A percentile compares a stretch with the other conserved stretches of the same genome.
Evolutionary conservation across 2,888 invertebrate genomes (phyloP).

Genomic region (Trachelus tabidus): DNA sequence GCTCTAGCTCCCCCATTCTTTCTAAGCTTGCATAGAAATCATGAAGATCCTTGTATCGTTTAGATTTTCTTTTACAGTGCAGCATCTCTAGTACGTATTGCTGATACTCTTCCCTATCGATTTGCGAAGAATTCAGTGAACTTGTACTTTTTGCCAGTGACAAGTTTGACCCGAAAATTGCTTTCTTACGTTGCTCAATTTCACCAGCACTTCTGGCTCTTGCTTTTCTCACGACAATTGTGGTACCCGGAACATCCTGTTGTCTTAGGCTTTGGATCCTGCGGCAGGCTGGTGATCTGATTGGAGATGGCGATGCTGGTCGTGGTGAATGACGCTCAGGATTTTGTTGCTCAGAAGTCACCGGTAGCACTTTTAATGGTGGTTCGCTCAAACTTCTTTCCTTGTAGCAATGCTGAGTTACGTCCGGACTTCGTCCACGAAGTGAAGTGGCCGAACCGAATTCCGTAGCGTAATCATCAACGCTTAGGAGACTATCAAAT

Average conservation of each 20-base stretch:
- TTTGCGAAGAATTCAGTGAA: slow-evolving; percentile 64
- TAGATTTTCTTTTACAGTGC: slow-evolving; percentile 77
- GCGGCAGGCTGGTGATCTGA: slow-evolving; percentile 76
- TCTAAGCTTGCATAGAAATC: slow-evolving; percentile 88
- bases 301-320: slow-evolving; percentile 71
- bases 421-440: slow-evolving; percentile 60
- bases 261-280: slow-evolving; percentile 71
- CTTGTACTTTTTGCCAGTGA: slow-evolving; percentile 65
- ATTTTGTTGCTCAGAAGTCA: slow-evolving; percentile 27
- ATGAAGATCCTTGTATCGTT: slow-evolving; percentile 85
- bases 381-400: slow-evolving; percentile 76
- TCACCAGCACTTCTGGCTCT: slow-evolving; percentile 77
- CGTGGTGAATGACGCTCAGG: slow-evolving; percentile 59
- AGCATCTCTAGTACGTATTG: slow-evolving; percentile 76
- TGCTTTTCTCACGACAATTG: slow-evolving; percentile 65
- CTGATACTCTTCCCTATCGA: slow-evolving; percentile 74
- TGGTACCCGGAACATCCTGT: slow-evolving; percentile 48
- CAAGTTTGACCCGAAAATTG: slow-evolving; percentile 46
- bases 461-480: slow-evolving; percentile 56
- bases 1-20: slow-evolving; percentile 84
- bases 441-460: slow-evolving; percentile 53
- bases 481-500: slow-evolving; percentile 56
- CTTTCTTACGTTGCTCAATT: slow-evolving; percentile 63
- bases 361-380: slow-evolving; percentile 68
- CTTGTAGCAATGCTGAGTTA: slow-evolving; percentile 59